Evolutionary conservation across 2,113 vertebrate genomes (phyloP), one percentile per base, ranked within the genome.

Genomic region (Romanogobio albipinnatus): DNA sequence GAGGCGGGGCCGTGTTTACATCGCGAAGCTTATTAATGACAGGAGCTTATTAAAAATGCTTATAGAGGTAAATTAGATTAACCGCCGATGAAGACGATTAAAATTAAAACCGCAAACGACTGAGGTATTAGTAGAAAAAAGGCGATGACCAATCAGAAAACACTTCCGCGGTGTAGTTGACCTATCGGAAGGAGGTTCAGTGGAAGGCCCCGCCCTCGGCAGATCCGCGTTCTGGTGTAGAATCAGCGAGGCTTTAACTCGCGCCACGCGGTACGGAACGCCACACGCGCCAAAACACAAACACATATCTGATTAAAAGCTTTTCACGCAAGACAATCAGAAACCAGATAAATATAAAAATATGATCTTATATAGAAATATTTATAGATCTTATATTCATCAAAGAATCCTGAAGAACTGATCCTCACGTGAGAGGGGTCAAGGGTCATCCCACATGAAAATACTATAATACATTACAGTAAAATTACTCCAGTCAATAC

Each of bases 181-280:
- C 68, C 36, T 43, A 71, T 43, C 9, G 36, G 9, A 71, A 43
- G 22, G 1, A 3, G 68, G 68, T 4, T 22, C 1, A 2, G 68
- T n/a, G 36, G 5, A 4, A n/a, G 17, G 36, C 68, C 19, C 68
- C 68, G 9, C 68, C 68, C 5, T 22, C 9, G 4, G 19, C 17
- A 22, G 19, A 10, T 1, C 0, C 0, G 4, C 5, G 26, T 2
- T 43, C 68, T n/a, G 6, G 4, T n/a, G 19, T 70, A 39, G 15
- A 19, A 1, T 68, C 1, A 39, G 53, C 53, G 53, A 19, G 53
- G 17, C 53, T 56, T 56, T 56, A 56, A 43, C 4, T n/a, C 0
- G 19, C 10, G 68, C 68, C 68, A 71, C 68, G 68, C 68, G 6
- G 68, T 71, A 71, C 68, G 68, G 68, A 71, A 22, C 68, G 36